A percentile compares a stretch with the other conserved stretches of the same genome.
Conservation (phyloP, 2,797 vertebrate species). For the Pseudomugil gertrudae region DNA sequence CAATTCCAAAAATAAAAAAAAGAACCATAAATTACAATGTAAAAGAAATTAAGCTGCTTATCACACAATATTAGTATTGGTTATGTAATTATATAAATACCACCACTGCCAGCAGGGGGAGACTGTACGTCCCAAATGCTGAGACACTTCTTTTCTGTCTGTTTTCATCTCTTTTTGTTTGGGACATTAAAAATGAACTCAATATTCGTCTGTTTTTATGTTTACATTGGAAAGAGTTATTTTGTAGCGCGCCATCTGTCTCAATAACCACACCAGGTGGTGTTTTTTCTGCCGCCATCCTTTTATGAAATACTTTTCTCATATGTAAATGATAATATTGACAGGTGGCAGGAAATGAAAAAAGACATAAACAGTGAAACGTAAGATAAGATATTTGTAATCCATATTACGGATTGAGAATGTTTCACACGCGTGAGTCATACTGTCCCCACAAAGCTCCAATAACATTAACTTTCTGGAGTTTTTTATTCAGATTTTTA, state of each 20-base stretch:
- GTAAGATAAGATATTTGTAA: slow-evolving; percentile 23
- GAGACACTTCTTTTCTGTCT: background rate
- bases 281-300: slow-evolving; percentile 15
- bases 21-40: background rate
- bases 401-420: slow-evolving; percentile 18
- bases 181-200: slow-evolving; percentile 2
- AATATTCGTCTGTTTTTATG: slow-evolving; percentile 23
- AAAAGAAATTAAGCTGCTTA: background rate
- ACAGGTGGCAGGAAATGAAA: slow-evolving; percentile 44
- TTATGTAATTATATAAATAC: background rate
- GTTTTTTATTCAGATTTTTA: slow-evolving; percentile 9
- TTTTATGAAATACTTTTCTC: slow-evolving; percentile 45
- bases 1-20: background rate
- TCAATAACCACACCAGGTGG: slow-evolving; percentile 57
- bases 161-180: slow-evolving; percentile 18
- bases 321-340: slow-evolving; percentile 55
- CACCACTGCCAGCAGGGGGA: slow-evolving; percentile 10
- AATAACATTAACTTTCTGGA: background rate
- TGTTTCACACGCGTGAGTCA: slow-evolving; percentile 13
- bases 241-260: slow-evolving; percentile 47
- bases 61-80: no score
- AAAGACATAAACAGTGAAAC: slow-evolving; percentile 19
- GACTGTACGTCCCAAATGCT: background rate
- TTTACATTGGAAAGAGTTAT: slow-evolving; percentile 29
- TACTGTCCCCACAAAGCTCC: background rate